A percentile compares a stretch with the other conserved stretches of the same genome.
phyloP scores from a whole-genome alignment of 2,113 vertebrate genomes.

The Nesoenas mayeri region DNA sequence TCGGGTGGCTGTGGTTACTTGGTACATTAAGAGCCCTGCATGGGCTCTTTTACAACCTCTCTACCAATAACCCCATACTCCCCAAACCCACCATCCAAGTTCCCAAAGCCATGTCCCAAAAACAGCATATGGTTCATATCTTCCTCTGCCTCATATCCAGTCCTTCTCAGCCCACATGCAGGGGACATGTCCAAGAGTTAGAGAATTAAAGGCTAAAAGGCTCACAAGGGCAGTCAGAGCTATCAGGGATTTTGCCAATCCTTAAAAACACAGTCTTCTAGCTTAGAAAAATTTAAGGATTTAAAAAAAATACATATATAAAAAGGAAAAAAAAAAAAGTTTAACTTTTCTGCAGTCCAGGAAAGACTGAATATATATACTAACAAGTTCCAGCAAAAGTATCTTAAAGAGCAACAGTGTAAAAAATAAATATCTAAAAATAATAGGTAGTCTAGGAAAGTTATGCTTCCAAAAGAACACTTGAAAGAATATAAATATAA shows the following conservation, averaged over 20 bases:
- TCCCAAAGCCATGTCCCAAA: neutral
- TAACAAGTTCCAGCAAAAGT: neutral
- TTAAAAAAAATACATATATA: no score
- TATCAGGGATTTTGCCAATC: neutral
- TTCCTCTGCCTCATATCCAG: neutral
- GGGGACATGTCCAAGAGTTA: neutral
- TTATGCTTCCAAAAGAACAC: neutral
- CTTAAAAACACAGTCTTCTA: neutral
- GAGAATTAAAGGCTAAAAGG: neutral
- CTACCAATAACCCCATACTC: neutral
- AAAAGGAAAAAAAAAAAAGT: neutral
- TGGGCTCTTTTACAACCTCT: neutral
- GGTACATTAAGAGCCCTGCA: neutral
- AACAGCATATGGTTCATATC: neutral
- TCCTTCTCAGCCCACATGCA: neutral
- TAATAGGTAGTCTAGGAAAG: slow-evolving; percentile 2
- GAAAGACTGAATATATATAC: neutral
- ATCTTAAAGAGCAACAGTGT: neutral
- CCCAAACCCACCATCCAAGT: neutral
- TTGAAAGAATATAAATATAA: neutral
- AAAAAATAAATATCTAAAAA: slow-evolving; percentile 13
- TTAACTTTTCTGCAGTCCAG: neutral
- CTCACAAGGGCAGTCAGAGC: neutral
- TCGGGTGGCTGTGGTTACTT: neutral
- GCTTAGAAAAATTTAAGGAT: neutral